A percentile compares a stretch with the other conserved stretches of the same genome.
These are phyloP conservation scores for Melanerpes formicivorus DNA, from an alignment of 2,113 vertebrate genomes.

Conservation along the genomic window DNA sequence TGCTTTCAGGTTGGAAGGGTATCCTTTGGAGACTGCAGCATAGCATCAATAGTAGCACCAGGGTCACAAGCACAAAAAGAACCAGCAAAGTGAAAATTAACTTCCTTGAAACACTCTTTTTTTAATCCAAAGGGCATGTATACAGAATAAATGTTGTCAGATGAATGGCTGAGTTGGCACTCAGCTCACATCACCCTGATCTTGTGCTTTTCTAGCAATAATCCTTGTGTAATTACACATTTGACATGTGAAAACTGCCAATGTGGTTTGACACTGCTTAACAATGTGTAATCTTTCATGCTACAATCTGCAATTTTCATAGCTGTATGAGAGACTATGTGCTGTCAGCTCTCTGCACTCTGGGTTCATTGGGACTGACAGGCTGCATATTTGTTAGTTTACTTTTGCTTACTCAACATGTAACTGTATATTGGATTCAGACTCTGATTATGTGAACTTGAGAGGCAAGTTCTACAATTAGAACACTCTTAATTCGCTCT, in stretches of 20 bases:
- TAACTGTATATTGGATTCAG: slow-evolving; percentile 26
- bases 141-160: neutral
- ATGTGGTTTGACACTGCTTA: slow-evolving; percentile 34
- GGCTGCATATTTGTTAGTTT: slow-evolving; percentile 56
- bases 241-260: slow-evolving; percentile 56
- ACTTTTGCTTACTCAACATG: slow-evolving; percentile 50
- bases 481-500: slow-evolving; percentile 33
- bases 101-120: neutral
- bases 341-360: slow-evolving; percentile 32
- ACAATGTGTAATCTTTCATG: slow-evolving; percentile 62
- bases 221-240: slow-evolving; percentile 47
- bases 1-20: neutral
- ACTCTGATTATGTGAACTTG: slow-evolving; percentile 7
- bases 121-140: neutral
- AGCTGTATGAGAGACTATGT: neutral
- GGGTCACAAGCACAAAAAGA: neutral
- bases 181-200: slow-evolving; percentile 15
- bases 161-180: slow-evolving; percentile 27
- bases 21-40: neutral
- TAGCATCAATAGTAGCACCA: neutral
- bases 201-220: slow-evolving; percentile 59
- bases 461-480: slow-evolving; percentile 11
- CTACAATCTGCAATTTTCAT: slow-evolving; percentile 52
- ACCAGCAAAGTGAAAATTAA: neutral
- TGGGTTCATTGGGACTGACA: slow-evolving; percentile 33